Evolutionary conservation across 2,797 vertebrate genomes (phyloP), one percentile per base, ranked within the genome.

Genomic region (Sebastes jordani): DNA sequence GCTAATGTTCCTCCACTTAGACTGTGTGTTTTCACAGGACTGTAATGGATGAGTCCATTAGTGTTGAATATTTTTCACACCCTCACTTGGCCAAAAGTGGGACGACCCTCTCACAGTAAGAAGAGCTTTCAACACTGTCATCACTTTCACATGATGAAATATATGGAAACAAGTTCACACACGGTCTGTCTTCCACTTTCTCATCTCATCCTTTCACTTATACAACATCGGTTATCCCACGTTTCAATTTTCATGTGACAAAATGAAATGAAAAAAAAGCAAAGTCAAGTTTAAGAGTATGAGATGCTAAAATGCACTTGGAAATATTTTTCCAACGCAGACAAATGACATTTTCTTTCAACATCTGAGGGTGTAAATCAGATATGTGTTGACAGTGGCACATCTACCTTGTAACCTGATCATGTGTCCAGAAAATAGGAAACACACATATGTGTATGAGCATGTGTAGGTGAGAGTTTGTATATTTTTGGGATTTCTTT

Each of bases 11-110:
- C 10, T 54, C 68, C 70, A 84, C 79, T 87, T 86, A 88, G 32
- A 14, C 74, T 68, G 73, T 89, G 16, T 49, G 85, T 88, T 90
- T 89, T 88, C 60, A 74, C 76, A 84, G 75, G 86, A 8, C 20
- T 34, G n/a, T 86, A 89, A 87, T 85, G 59, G 81, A 86, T 80
- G 84, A 92, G 64, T 86, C 79, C 77, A 86, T 89, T 81, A 85
- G 89, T 16, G 73, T 32, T 81, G 80, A 87, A 66, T 70, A 79
- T 79, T 86, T 85, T 86, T 88, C 76, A 85, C 84, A 81, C 87
- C 74, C 76, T 68, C 29, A 25, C 38, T 61, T 34, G n/a, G 38
- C 32, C 9, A 59, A 55, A 86, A 77, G 52, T 68, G 29, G 73
- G 38, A 7, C 18, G 9, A 25, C 8, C 27, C 49, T 71, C 14